phyloP scores from a whole-genome alignment of 2,888 invertebrate genomes.

The Panzeria rudis region DNA sequence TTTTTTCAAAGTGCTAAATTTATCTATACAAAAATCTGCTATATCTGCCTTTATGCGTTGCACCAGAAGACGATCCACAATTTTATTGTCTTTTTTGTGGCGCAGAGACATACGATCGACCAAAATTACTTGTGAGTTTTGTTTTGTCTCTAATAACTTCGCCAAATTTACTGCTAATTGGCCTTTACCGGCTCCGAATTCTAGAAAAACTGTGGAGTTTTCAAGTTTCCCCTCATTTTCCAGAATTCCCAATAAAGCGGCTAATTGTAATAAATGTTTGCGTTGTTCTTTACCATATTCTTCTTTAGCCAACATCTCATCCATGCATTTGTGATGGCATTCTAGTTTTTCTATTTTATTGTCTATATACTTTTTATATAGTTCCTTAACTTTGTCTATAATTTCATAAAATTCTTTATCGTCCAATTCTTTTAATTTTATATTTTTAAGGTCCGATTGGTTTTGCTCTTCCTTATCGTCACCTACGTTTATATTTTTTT shows the following conservation, averaged over 20 bases:
- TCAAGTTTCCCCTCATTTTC: slow-evolving; percentile 86
- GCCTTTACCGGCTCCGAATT: slow-evolving; percentile 96
- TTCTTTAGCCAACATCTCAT: slow-evolving; percentile 84
- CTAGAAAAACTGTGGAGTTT: slow-evolving; percentile 89
- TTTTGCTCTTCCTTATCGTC: slow-evolving; percentile 60
- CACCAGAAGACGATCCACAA: slow-evolving; percentile 84
- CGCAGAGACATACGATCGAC: slow-evolving; percentile 92
- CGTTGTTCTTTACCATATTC: slow-evolving; percentile 87
- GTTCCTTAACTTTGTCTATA: slow-evolving; percentile 83
- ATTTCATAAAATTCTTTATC: slow-evolving; percentile 81
- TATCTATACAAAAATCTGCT: slow-evolving; percentile 88
- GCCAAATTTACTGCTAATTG: slow-evolving; percentile 92
- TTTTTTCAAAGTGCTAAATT: slow-evolving; percentile 84
- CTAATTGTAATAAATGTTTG: slow-evolving; percentile 91
- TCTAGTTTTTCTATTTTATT: slow-evolving; percentile 83
- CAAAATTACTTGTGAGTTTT: slow-evolving; percentile 87
- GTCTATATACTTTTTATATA: slow-evolving; percentile 82
- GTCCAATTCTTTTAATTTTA: slow-evolving; percentile 83
- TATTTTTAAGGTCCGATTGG: slow-evolving; percentile 55
- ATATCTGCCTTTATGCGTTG: slow-evolving; percentile 92
- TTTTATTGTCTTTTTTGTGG: slow-evolving; percentile 90
- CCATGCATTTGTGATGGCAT: slow-evolving; percentile 84
- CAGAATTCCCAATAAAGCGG: slow-evolving; percentile 89
- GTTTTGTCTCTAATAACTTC: slow-evolving; percentile 84
- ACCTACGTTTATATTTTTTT: slow-evolving; percentile 79